phyloP scores from a whole-genome alignment of 2,113 vertebrate genomes.

The Telmatochromis bifrenatus region DNA sequence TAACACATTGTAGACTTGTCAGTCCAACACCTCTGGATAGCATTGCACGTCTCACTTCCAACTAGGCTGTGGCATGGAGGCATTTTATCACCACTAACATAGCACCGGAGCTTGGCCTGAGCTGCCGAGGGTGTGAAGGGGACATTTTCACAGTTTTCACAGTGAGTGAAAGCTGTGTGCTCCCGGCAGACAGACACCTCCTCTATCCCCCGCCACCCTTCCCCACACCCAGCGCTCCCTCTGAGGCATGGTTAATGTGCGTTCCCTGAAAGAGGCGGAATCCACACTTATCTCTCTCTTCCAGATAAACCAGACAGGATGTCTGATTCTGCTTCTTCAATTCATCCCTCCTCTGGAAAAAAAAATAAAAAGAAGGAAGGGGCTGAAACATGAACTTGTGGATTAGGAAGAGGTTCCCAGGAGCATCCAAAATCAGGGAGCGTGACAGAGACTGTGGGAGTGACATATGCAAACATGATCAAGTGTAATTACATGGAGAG shows the following conservation, averaged over 20 bases:
- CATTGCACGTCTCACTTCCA: constrained; percentile 28
- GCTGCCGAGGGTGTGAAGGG: constrained; percentile 45
- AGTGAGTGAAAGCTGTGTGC: constrained; percentile 55
- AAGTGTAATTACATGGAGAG: constrained; percentile 66
- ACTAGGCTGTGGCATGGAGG: neutral
- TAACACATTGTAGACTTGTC: constrained; percentile 49
- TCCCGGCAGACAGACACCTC: constrained; percentile 30
- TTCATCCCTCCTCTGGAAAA: constrained; percentile 14
- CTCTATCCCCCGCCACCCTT: neutral
- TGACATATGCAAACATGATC: constrained; percentile 65
- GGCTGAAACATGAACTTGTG: constrained; percentile 31
- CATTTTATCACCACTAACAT: constrained; percentile 37
- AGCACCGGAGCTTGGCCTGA: constrained; percentile 9
- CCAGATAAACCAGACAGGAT: constrained; percentile 62
- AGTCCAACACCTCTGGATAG: constrained; percentile 44
- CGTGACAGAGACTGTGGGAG: constrained; percentile 57
- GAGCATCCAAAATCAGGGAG: constrained; percentile 37
- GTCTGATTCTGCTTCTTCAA: constrained; percentile 49
- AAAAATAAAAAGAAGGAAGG: neutral
- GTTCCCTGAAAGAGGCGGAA: constrained; percentile 38
- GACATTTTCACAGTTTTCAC: constrained; percentile 57
- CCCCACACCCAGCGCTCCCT: constrained; percentile 34
- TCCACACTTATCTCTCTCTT: constrained; percentile 61
- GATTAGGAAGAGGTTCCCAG: constrained; percentile 54
- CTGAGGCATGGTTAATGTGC: constrained; percentile 57